These are phyloP conservation scores for Megalops cyprinoides DNA, from an alignment of 2,797 vertebrate genomes.

Conservation along the genomic window DNA sequence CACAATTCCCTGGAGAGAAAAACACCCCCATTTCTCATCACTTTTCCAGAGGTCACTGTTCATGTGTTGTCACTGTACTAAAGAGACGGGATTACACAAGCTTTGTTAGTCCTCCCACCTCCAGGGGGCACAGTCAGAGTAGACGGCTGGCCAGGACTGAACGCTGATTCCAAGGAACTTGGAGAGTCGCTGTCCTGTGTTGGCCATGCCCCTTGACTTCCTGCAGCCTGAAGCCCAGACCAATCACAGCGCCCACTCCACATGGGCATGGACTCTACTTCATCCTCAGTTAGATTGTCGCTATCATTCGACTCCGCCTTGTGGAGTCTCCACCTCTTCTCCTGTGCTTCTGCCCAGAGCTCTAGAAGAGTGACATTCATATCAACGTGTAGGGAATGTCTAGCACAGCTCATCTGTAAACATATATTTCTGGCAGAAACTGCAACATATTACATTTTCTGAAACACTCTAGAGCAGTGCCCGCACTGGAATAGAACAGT, in stretches of 20 bases:
- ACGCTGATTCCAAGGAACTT: conserved; percentile 47
- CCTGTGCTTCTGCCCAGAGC: background rate
- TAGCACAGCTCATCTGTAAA: background rate
- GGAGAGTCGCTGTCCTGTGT: conserved; percentile 38
- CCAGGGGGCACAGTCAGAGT: conserved; percentile 11
- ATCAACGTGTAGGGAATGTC: no score
- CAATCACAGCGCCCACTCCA: conserved; percentile 17
- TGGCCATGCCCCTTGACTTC: conserved; percentile 19
- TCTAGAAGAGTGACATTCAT: no score
- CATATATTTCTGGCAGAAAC: no score
- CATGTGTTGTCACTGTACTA: background rate
- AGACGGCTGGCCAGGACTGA: conserved; percentile 34
- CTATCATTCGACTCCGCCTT: conserved; percentile 18
- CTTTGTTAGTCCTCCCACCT: conserved; percentile 18
- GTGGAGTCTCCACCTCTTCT: conserved; percentile 21
- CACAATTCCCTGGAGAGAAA: conserved; percentile 31
- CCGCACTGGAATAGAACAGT: no score
- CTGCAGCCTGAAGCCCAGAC: conserved; percentile 5
- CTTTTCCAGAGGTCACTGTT: background rate
- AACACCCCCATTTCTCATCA: background rate
- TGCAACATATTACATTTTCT: no score
- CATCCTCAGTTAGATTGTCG: conserved; percentile 16
- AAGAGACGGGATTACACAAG: background rate
- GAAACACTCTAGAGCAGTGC: no score
- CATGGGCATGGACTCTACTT: conserved; percentile 5